Base-by-base conservation (phyloP, 2,888 invertebrate genomes). In the Eristalis pertinax region DNA sequence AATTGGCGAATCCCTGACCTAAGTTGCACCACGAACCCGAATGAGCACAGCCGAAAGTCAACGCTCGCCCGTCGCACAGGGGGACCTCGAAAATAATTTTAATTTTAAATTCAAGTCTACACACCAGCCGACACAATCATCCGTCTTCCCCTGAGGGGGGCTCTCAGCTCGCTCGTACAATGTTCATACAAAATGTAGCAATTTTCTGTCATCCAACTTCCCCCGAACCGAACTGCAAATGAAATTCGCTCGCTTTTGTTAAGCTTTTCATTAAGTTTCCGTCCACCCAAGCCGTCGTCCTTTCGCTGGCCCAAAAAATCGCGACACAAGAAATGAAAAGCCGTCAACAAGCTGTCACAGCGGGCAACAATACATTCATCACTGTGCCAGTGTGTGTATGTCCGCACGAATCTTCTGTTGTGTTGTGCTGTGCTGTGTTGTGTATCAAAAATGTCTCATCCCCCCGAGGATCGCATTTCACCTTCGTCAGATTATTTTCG, bases 251-350 rank as follows among this genome's bases (percentile, higher is more conserved):
- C 58, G 69, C 69, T 64, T 69, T 70, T 84, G 84, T 79, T 65
- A 22, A 35, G 69, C 69, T 84, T 84, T 84, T 79, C 75, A 84
- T 84, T 79, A 84, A 84, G 74, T 84, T 75, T 62, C 65, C 70
- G 26, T 26, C 15, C 60, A 29, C 58, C 75, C 75, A 29, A 32
- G 32, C 32, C 35, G 50, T 41, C 69, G 58, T 70, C 29, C 58
- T 32, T 32, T 32, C 32, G 10, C 32, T 10, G 32, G 32, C 32
- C 32, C 32, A 4, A 24, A 22, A n/a, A 22, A 58, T 74, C 10
- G 38, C 22, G 8, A 29, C 11, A n/a, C 19, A 35, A 72, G 58
- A 65, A 63, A 64, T 69, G 35, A 85, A 81, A 70, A 85, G 81
- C 73, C 76, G 77, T 79, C 79, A 79, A 58, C 69, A 81, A 81